Evolutionary conservation across 2,888 invertebrate genomes (phyloP), one percentile per base, ranked within the genome.

Genomic region (Diploptera punctata): DNA sequence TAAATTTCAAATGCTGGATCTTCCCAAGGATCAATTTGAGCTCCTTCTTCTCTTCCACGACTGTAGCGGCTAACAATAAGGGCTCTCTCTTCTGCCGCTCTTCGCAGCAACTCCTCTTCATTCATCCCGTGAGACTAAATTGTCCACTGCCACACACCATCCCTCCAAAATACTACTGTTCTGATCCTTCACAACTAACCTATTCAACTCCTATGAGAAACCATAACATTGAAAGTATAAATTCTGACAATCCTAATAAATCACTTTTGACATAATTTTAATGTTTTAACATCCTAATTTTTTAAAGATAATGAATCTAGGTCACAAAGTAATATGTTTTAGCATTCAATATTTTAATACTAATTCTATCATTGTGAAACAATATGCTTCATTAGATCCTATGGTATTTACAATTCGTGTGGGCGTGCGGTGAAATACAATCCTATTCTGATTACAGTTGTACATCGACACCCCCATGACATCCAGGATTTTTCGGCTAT

Each of bases 1-100:
- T 98, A 98, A 71, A 98, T 92, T 82, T 97, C 96, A 80, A 93
- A 96, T 73, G 91, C 91, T 0, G 98, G 98, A 84, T 99, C 98
- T 82, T 99, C 99, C 98, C 98, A 99, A 18, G 96, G 91, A 82
- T 98, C 97, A 81, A 98, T 96, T 81, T 94, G 90, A 71, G 93
- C 94, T 68, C 92, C 93, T 79, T 94, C 94, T 80, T 95, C 94
- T 79, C 97, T 89, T 52, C 95, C 95, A 80, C 91, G 88, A 81
- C 94, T 94, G 87, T 98, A 98, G 81, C 93, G 92, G 83, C 90
- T 91, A 83, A 97, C 97, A 85, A 98, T 96, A 80, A 91, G 92
- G 85, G 93, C 93, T 83, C 97, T 90, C 89, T 98, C 97, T 87
- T 94, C 94, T 82, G 91, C 90, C 84, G 95, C 94, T 84, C 94